Percentiles rank a stretch among this genome's conserved stretches.
Conservation (phyloP, 2,888 invertebrate genomes). For the Lutraria lutraria region DNA sequence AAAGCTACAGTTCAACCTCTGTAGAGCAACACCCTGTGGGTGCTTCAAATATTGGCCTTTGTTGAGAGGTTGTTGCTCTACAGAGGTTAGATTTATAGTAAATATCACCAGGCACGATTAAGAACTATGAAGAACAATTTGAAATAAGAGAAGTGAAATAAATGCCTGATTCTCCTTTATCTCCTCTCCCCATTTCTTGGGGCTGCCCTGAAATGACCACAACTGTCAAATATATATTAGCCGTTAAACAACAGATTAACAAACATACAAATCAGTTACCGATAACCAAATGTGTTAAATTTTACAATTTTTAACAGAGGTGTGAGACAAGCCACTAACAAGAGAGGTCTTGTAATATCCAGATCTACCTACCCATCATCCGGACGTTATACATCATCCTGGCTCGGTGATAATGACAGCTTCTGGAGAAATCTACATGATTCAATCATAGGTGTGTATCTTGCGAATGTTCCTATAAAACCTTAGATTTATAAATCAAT, state of each 20-base stretch:
- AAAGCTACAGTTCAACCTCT: slow-evolving; percentile 35
- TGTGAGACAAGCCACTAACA: slow-evolving; percentile 78
- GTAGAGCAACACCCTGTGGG: not conserved
- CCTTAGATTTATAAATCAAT: not conserved
- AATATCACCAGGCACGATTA: too few relatives aligned
- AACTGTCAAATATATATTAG: too few relatives aligned
- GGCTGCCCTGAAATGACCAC: too few relatives aligned
- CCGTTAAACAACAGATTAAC: too few relatives aligned
- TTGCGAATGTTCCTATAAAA: not conserved
- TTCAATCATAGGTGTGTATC: slow-evolving; percentile 87
- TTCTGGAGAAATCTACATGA: slow-evolving; percentile 86
- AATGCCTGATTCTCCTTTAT: too few relatives aligned
- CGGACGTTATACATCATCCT: slow-evolving; percentile 82
- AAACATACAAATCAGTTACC: too few relatives aligned
- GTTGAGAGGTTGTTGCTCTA: not conserved
- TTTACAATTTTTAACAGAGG: slow-evolving; percentile 52
- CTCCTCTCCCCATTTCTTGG: too few relatives aligned
- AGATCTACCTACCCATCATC: slow-evolving; percentile 84
- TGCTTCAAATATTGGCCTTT: not conserved
- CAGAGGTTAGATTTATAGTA: not conserved
- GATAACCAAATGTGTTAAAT: not conserved
- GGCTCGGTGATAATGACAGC: slow-evolving; percentile 85
- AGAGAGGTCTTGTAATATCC: slow-evolving; percentile 89
- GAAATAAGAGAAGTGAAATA: too few relatives aligned
- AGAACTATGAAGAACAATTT: too few relatives aligned